Evolutionary conservation across 2,113 vertebrate genomes (phyloP), one percentile per base, ranked within the genome.

Genomic region (Callipepla californica): DNA sequence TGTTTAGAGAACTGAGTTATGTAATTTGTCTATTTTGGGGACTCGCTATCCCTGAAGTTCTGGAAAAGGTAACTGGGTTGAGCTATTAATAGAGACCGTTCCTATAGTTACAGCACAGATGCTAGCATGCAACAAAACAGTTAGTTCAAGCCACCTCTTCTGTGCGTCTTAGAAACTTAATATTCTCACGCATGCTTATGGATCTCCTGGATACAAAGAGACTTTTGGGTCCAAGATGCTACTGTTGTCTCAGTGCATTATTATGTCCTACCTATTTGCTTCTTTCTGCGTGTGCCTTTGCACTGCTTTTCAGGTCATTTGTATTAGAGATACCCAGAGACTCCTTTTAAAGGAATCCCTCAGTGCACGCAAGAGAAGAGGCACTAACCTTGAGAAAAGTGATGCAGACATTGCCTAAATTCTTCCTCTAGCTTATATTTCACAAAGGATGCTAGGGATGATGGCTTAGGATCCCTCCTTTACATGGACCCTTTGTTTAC

Each of bases 41-140:
- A 88, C 81, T 86, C 95, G 68, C 68, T 85, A 84, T 86, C 58
- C 83, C 87, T 3, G 5, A 90, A 88, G 82, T 68, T 92, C 94
- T 95, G 85, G 66, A 90, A 92, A 95, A 95, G 96, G 93, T 94
- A 96, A 94, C 77, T 88, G 88, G 82, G 93, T 77, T 94, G 82
- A 65, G 44, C 66, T 96, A 95, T 96, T 96, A 86, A 92, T 96
- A 92, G 85, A 76, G 21, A 16, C 34, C 0, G 21, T 78, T 94
- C 88, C 90, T 89, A 83, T 80, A 93, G 95, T 76, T 86, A 90
- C 92, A 84, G 80, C 67, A 79, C n/a, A 42, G 83, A 87, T 92
- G 69, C 78, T 79, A 76, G 51, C 82, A 69, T 7, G 25, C 61
- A 93, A 53, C 32, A 80, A 77, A 92, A n/a, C 55, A 75, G 4